These are phyloP conservation scores for Fragum sueziense DNA, from an alignment of 2,888 invertebrate species.

Conservation along the genomic window DNA sequence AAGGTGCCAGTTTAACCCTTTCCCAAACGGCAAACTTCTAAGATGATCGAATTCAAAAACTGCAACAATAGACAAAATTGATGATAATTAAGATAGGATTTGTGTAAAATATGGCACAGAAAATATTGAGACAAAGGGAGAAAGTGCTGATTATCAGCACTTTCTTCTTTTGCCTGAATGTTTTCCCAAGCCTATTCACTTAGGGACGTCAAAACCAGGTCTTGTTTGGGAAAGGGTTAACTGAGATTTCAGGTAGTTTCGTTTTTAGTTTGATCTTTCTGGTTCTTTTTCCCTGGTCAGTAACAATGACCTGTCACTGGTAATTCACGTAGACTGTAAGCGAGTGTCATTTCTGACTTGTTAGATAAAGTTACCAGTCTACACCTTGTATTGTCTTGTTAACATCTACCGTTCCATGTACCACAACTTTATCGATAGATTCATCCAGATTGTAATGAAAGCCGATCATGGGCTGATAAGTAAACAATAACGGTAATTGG, in stretches of 20 bases:
- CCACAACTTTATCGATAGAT: constrained; percentile 15
- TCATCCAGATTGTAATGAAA: constrained; percentile 19
- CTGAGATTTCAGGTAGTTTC: neutral
- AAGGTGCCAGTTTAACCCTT: too few relatives aligned
- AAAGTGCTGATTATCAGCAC: neutral
- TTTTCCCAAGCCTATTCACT: too few relatives aligned
- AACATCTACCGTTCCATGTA: constrained; percentile 3
- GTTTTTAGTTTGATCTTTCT: too few relatives aligned
- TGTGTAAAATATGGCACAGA: too few relatives aligned
- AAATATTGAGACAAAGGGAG: neutral
- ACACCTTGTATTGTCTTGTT: constrained; percentile 17
- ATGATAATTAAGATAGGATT: too few relatives aligned
- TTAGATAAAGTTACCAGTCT: constrained; percentile 50
- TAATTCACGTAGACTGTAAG: constrained; percentile 39
- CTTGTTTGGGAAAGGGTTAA: too few relatives aligned
- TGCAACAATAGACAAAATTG: neutral
- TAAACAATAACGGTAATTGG: neutral
- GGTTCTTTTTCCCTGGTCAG: constrained; percentile 43
- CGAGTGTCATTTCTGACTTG: constrained; percentile 14
- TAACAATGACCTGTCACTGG: constrained; percentile 26
- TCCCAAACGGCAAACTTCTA: too few relatives aligned
- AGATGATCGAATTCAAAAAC: too few relatives aligned
- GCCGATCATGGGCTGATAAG: constrained; percentile 19
- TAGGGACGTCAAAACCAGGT: too few relatives aligned
- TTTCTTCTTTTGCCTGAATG: too few relatives aligned